phyloP scores from a whole-genome alignment of 2,888 invertebrate genomes.

The Orchestes rusci region DNA sequence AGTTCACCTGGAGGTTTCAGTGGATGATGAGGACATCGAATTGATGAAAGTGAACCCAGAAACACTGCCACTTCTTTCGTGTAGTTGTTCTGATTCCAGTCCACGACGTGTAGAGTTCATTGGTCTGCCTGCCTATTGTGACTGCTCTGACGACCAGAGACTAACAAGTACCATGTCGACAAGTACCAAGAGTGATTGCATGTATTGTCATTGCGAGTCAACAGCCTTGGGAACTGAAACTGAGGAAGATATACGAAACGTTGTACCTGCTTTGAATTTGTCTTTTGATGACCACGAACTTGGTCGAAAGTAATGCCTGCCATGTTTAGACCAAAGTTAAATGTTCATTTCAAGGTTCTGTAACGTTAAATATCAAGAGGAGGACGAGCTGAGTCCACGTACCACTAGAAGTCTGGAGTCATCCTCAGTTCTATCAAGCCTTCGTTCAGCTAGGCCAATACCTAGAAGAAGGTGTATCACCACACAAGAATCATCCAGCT shows the following conservation, averaged over 20 bases:
- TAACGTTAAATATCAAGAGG: conserved; percentile 21
- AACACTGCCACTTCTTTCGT: neutral
- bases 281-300: no score
- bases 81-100: conserved; percentile 5
- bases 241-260: conserved; percentile 15
- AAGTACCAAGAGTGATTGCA: conserved; percentile 19
- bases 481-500: conserved; percentile 12
- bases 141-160: conserved; percentile 17
- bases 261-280: conserved; percentile 21
- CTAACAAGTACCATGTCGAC: conserved; percentile 22
- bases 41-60: no score
- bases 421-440: conserved; percentile 16
- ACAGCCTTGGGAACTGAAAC: conserved; percentile 11
- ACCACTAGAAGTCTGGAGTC: conserved; percentile 13
- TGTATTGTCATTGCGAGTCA: conserved; percentile 11
- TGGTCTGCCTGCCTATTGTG: conserved; percentile 13
- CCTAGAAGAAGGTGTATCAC: conserved; percentile 7
- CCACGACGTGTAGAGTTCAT: conserved; percentile 22
- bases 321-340: no score
- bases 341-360: conserved; percentile 14
- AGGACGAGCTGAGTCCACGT: conserved; percentile 17
- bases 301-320: no score
- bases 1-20: no score
- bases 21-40: no score
- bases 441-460: neutral